Conservation (phyloP, 1,140 invertebrate species). For the Scylla paramamosain region DNA sequence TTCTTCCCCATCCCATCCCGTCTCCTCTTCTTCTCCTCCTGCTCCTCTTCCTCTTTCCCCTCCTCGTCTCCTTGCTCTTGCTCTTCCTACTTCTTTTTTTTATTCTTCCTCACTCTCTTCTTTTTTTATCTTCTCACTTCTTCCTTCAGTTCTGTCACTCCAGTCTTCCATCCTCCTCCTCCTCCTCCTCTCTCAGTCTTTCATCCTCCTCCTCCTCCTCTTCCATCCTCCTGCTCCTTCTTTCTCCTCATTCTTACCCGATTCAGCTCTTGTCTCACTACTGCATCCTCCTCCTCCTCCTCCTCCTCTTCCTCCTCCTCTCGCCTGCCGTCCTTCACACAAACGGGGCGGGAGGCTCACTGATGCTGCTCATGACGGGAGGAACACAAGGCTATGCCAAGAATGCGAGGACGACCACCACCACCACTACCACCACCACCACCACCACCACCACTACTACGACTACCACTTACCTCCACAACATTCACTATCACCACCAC, state of each 20-base stretch:
- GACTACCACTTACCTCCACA: neutral
- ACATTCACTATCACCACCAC: neutral
- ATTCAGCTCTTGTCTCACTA: neutral
- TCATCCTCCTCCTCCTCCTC: neutral
- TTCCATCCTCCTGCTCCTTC: neutral
- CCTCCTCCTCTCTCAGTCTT: neutral
- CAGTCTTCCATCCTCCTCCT: neutral
- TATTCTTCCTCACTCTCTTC: no score
- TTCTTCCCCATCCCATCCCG: no score
- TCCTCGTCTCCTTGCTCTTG: no score
- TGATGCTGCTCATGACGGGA: neutral
- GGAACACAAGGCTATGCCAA: neutral
- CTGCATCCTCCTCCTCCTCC: neutral
- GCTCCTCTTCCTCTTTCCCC: no score
- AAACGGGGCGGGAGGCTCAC: neutral
- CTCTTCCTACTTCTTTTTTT: no score
- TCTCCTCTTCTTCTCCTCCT: no score
- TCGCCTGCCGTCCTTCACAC: neutral
- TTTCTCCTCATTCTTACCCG: neutral
- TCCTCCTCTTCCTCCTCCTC: neutral
- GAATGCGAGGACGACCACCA: neutral
- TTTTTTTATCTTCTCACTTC: no score
- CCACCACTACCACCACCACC: conserved; percentile 5
- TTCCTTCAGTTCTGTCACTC: neutral
- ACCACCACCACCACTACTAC: neutral